Conservation (phyloP, 2,113 vertebrate species). For the Donacobius atricapilla region DNA sequence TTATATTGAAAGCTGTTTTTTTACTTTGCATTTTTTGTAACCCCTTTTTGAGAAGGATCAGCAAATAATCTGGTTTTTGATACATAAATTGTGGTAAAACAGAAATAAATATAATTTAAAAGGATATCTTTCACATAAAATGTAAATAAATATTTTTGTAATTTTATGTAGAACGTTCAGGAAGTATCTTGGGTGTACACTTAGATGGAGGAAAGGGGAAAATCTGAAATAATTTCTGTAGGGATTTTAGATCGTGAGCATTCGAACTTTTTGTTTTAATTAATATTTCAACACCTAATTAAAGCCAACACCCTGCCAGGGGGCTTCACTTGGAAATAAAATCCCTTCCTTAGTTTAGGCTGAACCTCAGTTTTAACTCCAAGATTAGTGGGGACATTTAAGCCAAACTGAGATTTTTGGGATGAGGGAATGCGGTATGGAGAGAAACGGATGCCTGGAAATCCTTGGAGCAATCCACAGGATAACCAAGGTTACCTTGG, state of each 20-base stretch:
- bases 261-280: neutral
- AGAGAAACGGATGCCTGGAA: neutral
- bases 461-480: neutral
- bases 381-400: neutral
- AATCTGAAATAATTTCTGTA: neutral
- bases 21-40: neutral
- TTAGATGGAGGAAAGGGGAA: neutral
- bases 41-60: accelerated
- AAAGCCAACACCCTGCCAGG: neutral
- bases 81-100: accelerated
- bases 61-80: neutral
- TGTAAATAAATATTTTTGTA: neutral
- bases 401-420: neutral
- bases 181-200: neutral
- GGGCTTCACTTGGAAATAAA: neutral
- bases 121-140: accelerated
- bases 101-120: neutral
- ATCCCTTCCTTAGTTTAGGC: neutral
- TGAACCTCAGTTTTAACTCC: neutral
- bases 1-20: neutral
- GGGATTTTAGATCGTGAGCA: accelerated
- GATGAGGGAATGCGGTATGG: neutral
- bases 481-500: no score
- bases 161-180: neutral
- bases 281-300: neutral